Conservation (phyloP, 92 coral and sea anemone species). For the Zoanthus sansibaricus region DNA sequence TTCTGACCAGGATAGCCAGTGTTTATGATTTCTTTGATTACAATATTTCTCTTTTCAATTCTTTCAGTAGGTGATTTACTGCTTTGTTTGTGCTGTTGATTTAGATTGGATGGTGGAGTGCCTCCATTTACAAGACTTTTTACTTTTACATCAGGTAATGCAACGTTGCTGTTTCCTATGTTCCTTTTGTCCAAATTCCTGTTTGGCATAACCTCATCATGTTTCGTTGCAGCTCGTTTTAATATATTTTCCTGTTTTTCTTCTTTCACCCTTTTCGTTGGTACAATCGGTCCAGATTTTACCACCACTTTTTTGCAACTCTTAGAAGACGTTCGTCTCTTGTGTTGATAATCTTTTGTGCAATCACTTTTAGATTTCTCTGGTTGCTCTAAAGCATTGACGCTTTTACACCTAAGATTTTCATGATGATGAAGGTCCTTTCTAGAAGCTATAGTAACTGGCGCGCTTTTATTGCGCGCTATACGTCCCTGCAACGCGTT, state of each 20-base stretch:
- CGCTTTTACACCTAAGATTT: slow-evolving; percentile 6
- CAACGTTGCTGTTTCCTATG: background rate
- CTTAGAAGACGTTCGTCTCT: background rate
- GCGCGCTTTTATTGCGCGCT: slow-evolving; percentile 33
- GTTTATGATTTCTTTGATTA: slow-evolving; percentile 87
- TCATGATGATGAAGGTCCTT: background rate
- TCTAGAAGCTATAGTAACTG: background rate
- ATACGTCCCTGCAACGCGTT: background rate
- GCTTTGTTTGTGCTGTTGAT: background rate
- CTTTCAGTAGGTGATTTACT: slow-evolving; percentile 53
- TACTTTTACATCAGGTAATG: slow-evolving; percentile 9
- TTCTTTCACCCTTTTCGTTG: background rate
- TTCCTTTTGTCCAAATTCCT: background rate
- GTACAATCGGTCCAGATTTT: background rate
- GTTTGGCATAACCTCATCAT: background rate
- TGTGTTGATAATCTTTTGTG: background rate
- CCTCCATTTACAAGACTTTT: background rate
- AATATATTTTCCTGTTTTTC: too few relatives aligned
- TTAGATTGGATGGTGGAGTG: background rate
- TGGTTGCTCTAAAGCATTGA: background rate
- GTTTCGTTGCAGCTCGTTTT: background rate
- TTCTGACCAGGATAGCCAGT: slow-evolving; percentile 87
- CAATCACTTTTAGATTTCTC: background rate
- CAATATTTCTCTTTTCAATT: slow-evolving; percentile 68
- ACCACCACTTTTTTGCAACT: background rate